Evolutionary conservation across 1,140 invertebrate species (phyloP), one percentile per base, ranked within the genome.

Genomic region (Planococcus citri): DNA sequence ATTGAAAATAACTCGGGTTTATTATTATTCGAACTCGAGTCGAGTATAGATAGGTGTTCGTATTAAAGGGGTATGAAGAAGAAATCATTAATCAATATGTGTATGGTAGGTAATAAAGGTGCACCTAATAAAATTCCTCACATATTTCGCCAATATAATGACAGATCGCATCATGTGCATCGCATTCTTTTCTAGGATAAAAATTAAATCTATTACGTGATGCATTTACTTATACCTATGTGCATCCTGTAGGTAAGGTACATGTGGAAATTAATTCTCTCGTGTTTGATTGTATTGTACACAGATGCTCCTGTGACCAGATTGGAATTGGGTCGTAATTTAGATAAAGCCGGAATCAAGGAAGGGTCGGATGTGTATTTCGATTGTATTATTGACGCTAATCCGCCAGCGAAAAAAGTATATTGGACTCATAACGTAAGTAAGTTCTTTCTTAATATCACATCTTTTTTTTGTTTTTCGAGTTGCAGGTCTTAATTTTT

Each of bases 291-390:
- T 58, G 9, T 41, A 41, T 41, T 41, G 9, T n/a, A 20, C 20
- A 64, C 83, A 93, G 90, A 92, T 83, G 84, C 86, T 70, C 91
- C 90, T 0, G 89, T 91, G 76, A 87, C 88, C 6, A 82, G 80
- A 72, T 86, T 92, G 70, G 83, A 86, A 70, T 81, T 94, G 64
- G 91, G 91, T 69, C 88, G 87, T 17, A 90, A 87, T 70, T 80
- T 92, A 69, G 86, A 89, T 75, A 85, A 88, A 2, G 86, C 87
- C 73, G 82, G 86, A 72, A 90, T 93, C 71, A 84, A 87, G 70
- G 91, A 93, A 78, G 90, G 90, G 17, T 87, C 88, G 21, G 91
- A 94, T 76, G 91, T 94, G 22, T 94, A 94, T 78, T 95, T 95
- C 79, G 91, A 94, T 77, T 95, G 92, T 76, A 82, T 89, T 72